Conservation (phyloP, 2,113 vertebrate genomes). For the Hypomesus transpacificus region DNA sequence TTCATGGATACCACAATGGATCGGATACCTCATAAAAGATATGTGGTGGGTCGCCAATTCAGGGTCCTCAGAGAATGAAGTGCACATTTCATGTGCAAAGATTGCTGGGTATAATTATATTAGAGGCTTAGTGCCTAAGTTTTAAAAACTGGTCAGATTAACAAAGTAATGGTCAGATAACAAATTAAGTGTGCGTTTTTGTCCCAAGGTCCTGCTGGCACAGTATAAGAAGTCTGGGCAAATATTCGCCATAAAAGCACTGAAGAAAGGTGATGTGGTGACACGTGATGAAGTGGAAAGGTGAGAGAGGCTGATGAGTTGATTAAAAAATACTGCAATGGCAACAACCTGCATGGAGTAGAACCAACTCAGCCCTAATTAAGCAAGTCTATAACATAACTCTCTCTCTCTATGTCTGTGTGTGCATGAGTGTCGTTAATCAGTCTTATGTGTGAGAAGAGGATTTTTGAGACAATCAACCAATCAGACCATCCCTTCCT, state of each 20-base stretch:
- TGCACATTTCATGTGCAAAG: too few relatives aligned
- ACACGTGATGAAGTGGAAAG: slow-evolving; percentile 92
- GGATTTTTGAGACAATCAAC: slow-evolving; percentile 91
- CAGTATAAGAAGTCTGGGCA: slow-evolving; percentile 80
- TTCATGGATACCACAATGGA: too few relatives aligned
- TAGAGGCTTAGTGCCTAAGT: too few relatives aligned
- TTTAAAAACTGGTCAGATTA: too few relatives aligned
- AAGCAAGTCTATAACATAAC: not conserved
- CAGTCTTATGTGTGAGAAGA: slow-evolving; percentile 94
- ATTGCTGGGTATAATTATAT: too few relatives aligned
- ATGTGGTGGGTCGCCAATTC: not conserved
- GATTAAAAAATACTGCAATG: too few relatives aligned
- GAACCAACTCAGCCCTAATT: not conserved
- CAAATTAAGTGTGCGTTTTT: not conserved
- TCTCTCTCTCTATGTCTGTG: not conserved
- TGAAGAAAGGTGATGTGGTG: slow-evolving; percentile 94
- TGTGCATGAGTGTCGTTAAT: not conserved
- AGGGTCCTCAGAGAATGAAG: not conserved
- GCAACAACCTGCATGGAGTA: too few relatives aligned
- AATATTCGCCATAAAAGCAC: slow-evolving; percentile 89
- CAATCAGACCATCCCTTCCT: slow-evolving; percentile 86
- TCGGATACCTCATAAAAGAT: not conserved
- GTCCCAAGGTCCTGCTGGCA: slow-evolving; percentile 83
- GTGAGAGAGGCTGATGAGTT: slow-evolving; percentile 55
- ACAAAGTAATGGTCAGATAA: not conserved